Evolutionary conservation across 2,797 vertebrate species (phyloP).

Genomic region (Sternarchorhynchus goeldii): DNA sequence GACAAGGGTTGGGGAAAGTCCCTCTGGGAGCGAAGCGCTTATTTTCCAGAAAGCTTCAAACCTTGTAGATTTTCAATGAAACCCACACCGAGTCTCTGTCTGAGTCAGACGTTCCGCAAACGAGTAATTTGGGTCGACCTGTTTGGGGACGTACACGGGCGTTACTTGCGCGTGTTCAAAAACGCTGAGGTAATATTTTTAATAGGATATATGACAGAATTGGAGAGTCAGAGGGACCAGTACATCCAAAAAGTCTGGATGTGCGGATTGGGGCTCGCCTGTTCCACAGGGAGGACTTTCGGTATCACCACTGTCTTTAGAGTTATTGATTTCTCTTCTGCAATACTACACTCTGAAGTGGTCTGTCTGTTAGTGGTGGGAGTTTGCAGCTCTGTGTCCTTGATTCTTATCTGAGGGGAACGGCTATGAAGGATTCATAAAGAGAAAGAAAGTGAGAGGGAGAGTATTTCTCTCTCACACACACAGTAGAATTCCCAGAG

Average conservation of each 20-base stretch:
- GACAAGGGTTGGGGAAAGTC: constrained; percentile 19
- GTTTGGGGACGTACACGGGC: background rate
- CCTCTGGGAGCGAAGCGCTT: constrained; percentile 50
- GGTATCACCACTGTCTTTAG: too few species aligned
- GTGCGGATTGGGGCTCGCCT: background rate
- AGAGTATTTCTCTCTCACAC: too few species aligned
- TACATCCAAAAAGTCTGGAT: background rate
- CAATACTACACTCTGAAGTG: too few species aligned
- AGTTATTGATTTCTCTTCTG: too few species aligned
- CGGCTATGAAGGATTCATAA: too few species aligned
- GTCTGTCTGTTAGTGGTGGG: too few species aligned
- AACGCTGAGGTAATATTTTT: background rate
- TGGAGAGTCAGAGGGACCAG: background rate
- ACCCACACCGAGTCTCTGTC: background rate
- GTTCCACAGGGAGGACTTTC: background rate
- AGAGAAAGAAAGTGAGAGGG: too few species aligned
- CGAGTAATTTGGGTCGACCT: background rate
- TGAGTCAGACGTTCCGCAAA: background rate
- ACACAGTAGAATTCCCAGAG: too few species aligned
- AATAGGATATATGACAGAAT: too few species aligned
- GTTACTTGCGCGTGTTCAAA: background rate
- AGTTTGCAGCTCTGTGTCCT: too few species aligned
- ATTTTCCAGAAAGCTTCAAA: background rate
- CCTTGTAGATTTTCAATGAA: background rate
- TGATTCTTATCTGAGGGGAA: too few species aligned